Conservation (phyloP, 1,140 invertebrate species). For the Caenorhabditis brenneri region DNA sequence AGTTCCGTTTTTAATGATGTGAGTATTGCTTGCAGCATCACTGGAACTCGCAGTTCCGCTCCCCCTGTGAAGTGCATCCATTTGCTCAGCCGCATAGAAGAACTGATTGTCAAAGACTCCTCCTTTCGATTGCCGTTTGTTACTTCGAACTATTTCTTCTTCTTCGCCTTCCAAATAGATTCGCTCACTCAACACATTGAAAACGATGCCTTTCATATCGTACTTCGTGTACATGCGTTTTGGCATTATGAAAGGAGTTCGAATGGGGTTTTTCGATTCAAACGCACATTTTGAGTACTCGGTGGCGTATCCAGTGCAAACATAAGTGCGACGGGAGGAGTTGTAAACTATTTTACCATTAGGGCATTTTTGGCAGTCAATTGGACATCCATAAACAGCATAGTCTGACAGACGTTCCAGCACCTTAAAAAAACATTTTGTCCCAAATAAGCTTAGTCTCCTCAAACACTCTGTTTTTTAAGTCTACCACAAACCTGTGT, state of each 20-base stretch:
- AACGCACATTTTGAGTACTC: constrained; percentile 17
- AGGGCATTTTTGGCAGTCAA: not conserved
- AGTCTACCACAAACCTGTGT: not conserved
- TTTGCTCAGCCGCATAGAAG: constrained; percentile 2
- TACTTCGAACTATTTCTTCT: not conserved
- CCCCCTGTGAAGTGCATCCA: not conserved
- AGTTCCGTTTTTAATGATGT: constrained; percentile 44
- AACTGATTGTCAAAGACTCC: not conserved
- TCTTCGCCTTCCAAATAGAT: not conserved
- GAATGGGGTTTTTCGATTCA: not conserved
- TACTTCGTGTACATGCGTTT: not conserved
- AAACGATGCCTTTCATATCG: not conserved
- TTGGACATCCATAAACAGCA: not conserved
- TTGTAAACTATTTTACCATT: not conserved
- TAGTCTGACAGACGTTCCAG: not conserved
- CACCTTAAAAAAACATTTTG: too few species aligned
- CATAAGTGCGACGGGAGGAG: not conserved
- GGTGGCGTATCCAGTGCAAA: not conserved
- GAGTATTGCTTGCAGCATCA: not conserved
- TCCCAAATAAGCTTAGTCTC: too few species aligned
- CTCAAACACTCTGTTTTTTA: too few species aligned
- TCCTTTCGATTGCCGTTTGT: not conserved
- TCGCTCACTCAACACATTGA: not conserved
- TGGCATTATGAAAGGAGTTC: not conserved
- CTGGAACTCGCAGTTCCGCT: not conserved